Conservation (phyloP, 2,113 vertebrate genomes). For the Scomber scombrus region DNA sequence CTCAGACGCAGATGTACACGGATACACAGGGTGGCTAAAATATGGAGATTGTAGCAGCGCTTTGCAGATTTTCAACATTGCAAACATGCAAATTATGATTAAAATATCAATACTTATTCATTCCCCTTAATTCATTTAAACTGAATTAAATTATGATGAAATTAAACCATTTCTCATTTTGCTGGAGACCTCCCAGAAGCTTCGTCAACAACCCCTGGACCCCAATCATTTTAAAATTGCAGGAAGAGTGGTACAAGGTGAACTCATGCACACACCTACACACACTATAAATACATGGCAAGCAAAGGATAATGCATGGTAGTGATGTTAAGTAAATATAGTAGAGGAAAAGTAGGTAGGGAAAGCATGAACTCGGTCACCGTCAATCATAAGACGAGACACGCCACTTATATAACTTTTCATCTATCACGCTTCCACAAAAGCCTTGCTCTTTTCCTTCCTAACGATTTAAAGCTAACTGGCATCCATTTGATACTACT, state of each 20-base stretch:
- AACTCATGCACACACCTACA: constrained; percentile 30
- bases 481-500: constrained; percentile 40
- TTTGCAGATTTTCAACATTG: not conserved
- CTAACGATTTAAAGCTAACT: constrained; percentile 12
- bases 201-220: constrained; percentile 26
- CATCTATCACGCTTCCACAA: constrained; percentile 9
- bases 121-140: constrained; percentile 8
- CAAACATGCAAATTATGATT: constrained; percentile 5
- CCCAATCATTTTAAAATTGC: constrained; percentile 26
- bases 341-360: constrained; percentile 1
- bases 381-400: constrained; percentile 17
- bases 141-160: constrained; percentile 10
- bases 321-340: constrained; percentile 23
- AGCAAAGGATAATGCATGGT: constrained; percentile 15
- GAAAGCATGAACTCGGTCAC: constrained; percentile 4
- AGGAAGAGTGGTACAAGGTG: not conserved
- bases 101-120: not conserved
- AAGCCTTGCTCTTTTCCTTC: not conserved
- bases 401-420: constrained; percentile 34
- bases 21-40: not conserved
- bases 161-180: constrained; percentile 28
- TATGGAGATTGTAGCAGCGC: not conserved
- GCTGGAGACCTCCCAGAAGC: constrained; percentile 4
- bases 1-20: not conserved
- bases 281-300: constrained; percentile 35